Evolutionary conservation across 2,888 invertebrate species (phyloP), one percentile per base, ranked within the genome.

Genomic region (Pterostichus niger): DNA sequence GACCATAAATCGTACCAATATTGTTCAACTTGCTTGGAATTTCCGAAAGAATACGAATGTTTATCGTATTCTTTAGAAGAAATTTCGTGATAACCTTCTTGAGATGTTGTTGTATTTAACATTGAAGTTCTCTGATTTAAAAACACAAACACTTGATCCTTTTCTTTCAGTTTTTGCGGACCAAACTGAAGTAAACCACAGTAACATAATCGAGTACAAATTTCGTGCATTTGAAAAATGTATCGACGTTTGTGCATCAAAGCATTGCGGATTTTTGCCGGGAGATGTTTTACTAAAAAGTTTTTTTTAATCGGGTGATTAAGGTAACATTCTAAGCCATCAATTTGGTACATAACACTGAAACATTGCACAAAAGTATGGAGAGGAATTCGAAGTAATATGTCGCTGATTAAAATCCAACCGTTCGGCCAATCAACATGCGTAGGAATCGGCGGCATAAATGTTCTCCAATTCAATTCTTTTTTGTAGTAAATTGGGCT

Each of bases 1-100:
- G 92, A 92, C 91, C 94, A 93, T 88, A 96, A 89, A 79, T 94
- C 92, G 84, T 92, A 92, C 95, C 95, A 95, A 87, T 94, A 95
- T 15, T 91, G 91, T 33, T 93, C 91, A 0, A 96, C 89, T 84
- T 93, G 92, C 0, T 90, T 87, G 13, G 90, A 86, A 1, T 89
- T 90, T 0, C 90, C 86, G 84, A 96, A 94, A 35, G 88, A 86
- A 86, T 93, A 96, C 0, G 86, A 86, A 0, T 92, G 88, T n/a
- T 88, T 86, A 0, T 91, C 90, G 87, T 96, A 96, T 0, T 90
- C 89, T 54, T 92, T 92, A 3, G 93, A 90, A 52, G 92, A 92
- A 0, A 94, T 89, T 84, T 91, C 90, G 85, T 93, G 91, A 86
- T 94, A 95, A 7, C 93, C 93, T 0, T 92, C 91, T 0, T 91